phyloP scores from a whole-genome alignment of 2,888 invertebrate genomes.

The Cylindroiulus punctatus region DNA sequence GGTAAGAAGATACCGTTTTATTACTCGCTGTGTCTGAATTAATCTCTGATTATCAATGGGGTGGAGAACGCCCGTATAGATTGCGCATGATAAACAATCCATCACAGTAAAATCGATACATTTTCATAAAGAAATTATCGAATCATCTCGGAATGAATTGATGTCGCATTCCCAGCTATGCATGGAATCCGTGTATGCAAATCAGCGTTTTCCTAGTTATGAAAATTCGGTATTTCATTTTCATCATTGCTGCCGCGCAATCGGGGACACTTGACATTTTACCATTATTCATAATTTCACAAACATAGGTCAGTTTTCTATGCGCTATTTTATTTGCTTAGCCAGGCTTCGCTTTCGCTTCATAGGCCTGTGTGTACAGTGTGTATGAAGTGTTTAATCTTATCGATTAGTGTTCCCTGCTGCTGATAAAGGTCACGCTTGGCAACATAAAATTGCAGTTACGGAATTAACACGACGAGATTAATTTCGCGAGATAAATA shows the following conservation, averaged over 20 bases:
- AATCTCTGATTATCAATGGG: background rate
- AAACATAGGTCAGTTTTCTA: background rate
- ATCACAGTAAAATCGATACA: background rate
- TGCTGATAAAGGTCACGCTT: conserved; percentile 34
- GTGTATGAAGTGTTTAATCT: background rate
- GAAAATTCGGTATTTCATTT: background rate
- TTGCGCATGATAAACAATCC: background rate
- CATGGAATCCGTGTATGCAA: background rate
- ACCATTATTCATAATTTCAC: too few species aligned
- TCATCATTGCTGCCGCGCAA: background rate
- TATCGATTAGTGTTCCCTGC: conserved; percentile 22
- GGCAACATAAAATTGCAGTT: conserved; percentile 42
- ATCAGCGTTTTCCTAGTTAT: background rate
- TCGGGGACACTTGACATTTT: background rate
- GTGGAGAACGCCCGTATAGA: background rate
- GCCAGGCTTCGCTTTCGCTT: background rate
- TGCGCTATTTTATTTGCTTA: background rate
- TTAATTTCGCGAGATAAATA: conserved; percentile 3
- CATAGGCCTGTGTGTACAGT: background rate
- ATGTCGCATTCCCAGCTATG: background rate
- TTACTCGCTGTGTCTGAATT: background rate
- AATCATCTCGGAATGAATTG: too few species aligned
- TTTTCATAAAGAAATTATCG: background rate
- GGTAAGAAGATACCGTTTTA: background rate
- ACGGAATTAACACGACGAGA: background rate